Evolutionary conservation across 1,140 invertebrate genomes (phyloP), one percentile per base, ranked within the genome.

Genomic region (Drosophila hydei): DNA sequence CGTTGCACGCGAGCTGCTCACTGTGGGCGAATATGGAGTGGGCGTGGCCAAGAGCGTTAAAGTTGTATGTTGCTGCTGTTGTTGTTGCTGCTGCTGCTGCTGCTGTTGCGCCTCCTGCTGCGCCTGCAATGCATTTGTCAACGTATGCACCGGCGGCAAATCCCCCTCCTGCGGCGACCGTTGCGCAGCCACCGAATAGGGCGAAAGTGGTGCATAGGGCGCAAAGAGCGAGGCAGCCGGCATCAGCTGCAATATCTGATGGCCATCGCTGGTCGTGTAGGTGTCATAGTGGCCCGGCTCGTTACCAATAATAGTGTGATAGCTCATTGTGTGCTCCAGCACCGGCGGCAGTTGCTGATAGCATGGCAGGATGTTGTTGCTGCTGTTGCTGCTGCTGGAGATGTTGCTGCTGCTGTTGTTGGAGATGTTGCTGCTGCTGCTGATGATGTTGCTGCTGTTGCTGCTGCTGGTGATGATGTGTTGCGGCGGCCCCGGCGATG

Each of bases 301-400:
- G 75, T 75, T 91, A 92, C 91, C 91, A 92, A 89, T 92, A 92
- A 84, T 92, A 92, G 90, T 92, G 91, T 83, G 91, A 91, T 91
- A 92, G 67, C 74, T 92, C 91, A 80, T 90, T 85, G 85, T 91
- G 89, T 78, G 89, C 71, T 90, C 89, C 90, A 84, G 83, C 78
- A 23, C 30, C 70, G 77, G 85, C 77, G 69, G 91, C 84, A 91
- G 90, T 71, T 77, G 89, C 75, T 90, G 91, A 85, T 74, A 91
- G 52, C 84, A 92, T 85, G 72, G 89, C 72, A 80, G 77, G 75
- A 48, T 79, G 72, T 45, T 68, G 64, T 11, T 67, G 64, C 18
- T 91, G 83, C 71, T 87, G 88, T 55, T 89, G 68, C 25, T 25
- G 68, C 38, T 47, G 42, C 16, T 68, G 60, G 38, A 63, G 77